phyloP scores from a whole-genome alignment of 2,888 invertebrate species.

The Metallyticus violacea region DNA sequence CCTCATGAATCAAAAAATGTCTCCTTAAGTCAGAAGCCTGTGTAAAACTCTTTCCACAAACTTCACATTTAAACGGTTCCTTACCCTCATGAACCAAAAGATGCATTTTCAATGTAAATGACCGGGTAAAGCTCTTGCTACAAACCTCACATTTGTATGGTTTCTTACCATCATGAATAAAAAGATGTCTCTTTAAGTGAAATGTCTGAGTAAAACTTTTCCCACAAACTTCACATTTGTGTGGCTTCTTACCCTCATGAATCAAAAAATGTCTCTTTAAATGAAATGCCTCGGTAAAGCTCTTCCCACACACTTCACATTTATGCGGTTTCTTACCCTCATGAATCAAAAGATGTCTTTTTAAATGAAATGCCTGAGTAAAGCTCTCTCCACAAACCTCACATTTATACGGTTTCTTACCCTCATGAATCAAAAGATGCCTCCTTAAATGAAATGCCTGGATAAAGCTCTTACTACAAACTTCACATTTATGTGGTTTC shows the following conservation, averaged over 20 bases:
- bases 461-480: background rate
- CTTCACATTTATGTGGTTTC: background rate
- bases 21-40: background rate
- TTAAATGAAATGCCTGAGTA: background rate
- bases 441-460: background rate
- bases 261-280: background rate
- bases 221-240: background rate
- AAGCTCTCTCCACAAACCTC: background rate
- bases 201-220: background rate
- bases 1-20: background rate
- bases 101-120: background rate
- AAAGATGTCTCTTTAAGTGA: background rate
- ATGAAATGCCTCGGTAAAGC: background rate
- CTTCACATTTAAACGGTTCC: background rate
- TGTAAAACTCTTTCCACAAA: background rate
- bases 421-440: background rate
- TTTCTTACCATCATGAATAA: background rate
- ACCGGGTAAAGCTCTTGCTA: background rate
- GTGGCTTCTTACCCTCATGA: background rate
- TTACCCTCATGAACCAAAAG: background rate
- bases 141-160: background rate
- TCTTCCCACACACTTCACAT: background rate
- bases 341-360: background rate
- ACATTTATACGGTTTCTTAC: background rate
- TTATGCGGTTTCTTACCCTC: background rate